A percentile compares a stretch with the other conserved stretches of the same genome.
phyloP scores from a whole-genome alignment of 2,888 invertebrate species.

The Apamea crenata region DNA sequence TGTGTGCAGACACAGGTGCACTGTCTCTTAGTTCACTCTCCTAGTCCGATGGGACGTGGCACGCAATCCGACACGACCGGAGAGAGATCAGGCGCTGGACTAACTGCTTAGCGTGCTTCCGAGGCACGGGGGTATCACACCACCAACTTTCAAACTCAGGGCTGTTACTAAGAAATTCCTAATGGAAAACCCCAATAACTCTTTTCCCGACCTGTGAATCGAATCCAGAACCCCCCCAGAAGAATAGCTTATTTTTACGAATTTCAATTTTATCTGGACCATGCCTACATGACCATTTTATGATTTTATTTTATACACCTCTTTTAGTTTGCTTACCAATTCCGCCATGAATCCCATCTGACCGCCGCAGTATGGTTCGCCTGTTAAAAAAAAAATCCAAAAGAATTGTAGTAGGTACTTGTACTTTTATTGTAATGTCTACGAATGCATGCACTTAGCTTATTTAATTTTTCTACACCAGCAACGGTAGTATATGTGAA shows the following conservation, averaged over 20 bases:
- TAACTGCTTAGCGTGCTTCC: neutral
- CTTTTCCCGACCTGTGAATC: neutral
- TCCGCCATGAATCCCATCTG: constrained; percentile 78
- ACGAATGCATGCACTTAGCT: no score
- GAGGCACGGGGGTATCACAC: neutral
- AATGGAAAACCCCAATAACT: neutral
- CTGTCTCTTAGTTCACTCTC: neutral
- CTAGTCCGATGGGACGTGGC: neutral
- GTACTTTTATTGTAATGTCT: no score
- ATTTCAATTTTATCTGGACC: neutral
- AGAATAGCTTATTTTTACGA: neutral
- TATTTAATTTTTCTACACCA: no score
- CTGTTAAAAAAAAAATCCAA: no score
- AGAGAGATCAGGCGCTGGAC: neutral
- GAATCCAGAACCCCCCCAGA: neutral
- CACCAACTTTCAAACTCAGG: neutral
- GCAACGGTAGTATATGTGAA: no score
- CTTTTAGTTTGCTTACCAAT: constrained; percentile 73
- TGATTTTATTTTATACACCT: neutral
- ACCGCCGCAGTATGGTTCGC: constrained; percentile 74
- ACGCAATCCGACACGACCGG: neutral
- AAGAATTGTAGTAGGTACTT: no score
- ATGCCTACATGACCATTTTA: no score
- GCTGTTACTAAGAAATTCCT: neutral
- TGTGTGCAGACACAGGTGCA: neutral